phyloP scores from a whole-genome alignment of 2,888 invertebrate species.

The Macrosoma leucophasiata region DNA sequence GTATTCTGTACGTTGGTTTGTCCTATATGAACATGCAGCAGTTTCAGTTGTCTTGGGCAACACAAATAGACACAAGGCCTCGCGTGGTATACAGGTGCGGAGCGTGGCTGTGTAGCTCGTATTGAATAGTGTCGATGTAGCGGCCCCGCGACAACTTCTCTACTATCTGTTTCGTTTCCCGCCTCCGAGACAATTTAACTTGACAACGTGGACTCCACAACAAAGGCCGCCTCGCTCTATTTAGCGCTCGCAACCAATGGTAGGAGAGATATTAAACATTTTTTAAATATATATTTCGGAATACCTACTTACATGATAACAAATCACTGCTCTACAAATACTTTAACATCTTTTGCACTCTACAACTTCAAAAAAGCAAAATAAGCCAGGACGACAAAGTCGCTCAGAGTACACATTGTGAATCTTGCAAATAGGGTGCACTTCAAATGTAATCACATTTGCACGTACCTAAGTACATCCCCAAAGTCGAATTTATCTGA shows the following conservation, averaged over 20 bases:
- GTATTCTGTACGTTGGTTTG: too few relatives aligned
- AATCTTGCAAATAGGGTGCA: conserved; percentile 4
- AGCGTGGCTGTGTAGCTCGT: conserved; percentile 17
- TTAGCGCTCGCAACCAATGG: conserved; percentile 50
- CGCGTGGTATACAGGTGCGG: too few relatives aligned
- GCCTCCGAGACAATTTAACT: conserved; percentile 71
- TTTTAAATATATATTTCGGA: too few relatives aligned
- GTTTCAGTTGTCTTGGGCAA: conserved; percentile 17
- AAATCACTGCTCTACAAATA: too few relatives aligned
- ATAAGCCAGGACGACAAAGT: too few relatives aligned
- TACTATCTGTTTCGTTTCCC: conserved; percentile 71
- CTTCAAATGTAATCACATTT: conserved; percentile 7
- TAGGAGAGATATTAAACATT: conserved; percentile 39
- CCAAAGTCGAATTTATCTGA: conserved; percentile 7
- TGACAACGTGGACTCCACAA: conserved; percentile 62
- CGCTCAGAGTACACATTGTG: too few relatives aligned
- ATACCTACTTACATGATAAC: too few relatives aligned
- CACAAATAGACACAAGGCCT: conserved; percentile 5
- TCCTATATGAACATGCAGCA: conserved; percentile 9
- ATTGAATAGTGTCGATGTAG: conserved; percentile 66
- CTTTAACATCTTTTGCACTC: too few relatives aligned
- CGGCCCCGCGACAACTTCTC: conserved; percentile 60
- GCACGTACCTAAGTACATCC: too few relatives aligned
- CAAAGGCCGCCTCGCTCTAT: conserved; percentile 63
- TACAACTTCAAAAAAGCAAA: too few relatives aligned